These are phyloP conservation scores for Ernsta delagoae DNA, from an alignment of 2,888 invertebrate genomes.

Conservation along the genomic window DNA sequence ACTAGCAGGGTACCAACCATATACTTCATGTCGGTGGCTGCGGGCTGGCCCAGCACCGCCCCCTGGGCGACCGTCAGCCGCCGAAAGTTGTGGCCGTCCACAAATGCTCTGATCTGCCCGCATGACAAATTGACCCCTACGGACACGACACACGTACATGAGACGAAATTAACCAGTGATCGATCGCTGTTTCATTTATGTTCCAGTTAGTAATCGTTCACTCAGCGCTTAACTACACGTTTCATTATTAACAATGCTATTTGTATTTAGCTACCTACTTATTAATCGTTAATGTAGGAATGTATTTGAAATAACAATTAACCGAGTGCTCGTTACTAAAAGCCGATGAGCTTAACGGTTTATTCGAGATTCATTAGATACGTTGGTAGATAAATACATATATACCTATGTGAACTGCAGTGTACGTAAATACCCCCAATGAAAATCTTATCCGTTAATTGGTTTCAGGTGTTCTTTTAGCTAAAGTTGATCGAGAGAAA, in stretches of 20 bases:
- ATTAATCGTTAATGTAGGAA: neutral
- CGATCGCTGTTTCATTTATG: slow-evolving; percentile 11
- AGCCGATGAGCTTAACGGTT: too few relatives aligned
- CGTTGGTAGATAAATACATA: too few relatives aligned
- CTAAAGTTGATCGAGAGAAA: too few relatives aligned
- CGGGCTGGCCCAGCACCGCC: slow-evolving; percentile 45
- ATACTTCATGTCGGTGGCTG: slow-evolving; percentile 48
- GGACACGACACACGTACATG: slow-evolving; percentile 19
- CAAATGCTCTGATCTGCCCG: slow-evolving; percentile 47
- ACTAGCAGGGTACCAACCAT: too few relatives aligned
- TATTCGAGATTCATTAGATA: too few relatives aligned
- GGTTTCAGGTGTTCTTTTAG: too few relatives aligned
- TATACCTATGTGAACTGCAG: too few relatives aligned
- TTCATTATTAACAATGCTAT: neutral
- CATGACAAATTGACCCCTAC: slow-evolving; percentile 47
- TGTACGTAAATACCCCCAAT: too few relatives aligned
- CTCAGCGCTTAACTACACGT: neutral
- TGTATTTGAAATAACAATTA: too few relatives aligned
- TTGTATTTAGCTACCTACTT: neutral
- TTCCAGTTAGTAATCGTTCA: neutral
- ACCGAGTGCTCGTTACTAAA: too few relatives aligned
- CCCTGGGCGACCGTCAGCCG: slow-evolving; percentile 46
- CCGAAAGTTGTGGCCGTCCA: slow-evolving; percentile 49
- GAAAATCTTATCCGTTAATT: too few relatives aligned
- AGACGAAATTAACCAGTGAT: slow-evolving; percentile 17